Conservation (phyloP, 1,140 invertebrate species). For the Heliconius hewitsoni region DNA sequence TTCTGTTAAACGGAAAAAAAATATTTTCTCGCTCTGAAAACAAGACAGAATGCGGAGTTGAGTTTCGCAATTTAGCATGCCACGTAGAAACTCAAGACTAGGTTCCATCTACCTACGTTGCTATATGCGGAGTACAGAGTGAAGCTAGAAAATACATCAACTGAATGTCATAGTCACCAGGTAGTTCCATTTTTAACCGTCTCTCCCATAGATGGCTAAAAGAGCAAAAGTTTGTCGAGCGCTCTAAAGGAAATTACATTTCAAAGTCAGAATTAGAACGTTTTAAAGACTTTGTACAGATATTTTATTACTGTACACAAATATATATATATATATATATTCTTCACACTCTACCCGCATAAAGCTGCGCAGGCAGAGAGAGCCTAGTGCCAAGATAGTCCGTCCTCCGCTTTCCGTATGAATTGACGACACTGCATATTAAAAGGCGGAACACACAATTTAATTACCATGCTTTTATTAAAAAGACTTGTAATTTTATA, state of each 20-base stretch:
- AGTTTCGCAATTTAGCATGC: too few relatives aligned
- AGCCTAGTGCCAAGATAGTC: neutral
- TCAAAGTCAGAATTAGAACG: neutral
- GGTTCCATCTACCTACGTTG: too few relatives aligned
- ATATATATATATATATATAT: neutral
- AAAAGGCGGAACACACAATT: too few relatives aligned
- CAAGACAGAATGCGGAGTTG: too few relatives aligned
- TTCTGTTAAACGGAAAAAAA: too few relatives aligned
- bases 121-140: too few relatives aligned
- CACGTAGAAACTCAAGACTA: too few relatives aligned
- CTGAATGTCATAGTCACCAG: neutral
- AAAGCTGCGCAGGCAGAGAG: neutral
- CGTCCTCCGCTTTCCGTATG: neutral
- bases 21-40: too few relatives aligned
- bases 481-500: too few relatives aligned
- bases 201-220: neutral
- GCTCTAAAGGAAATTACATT: constrained; percentile 11
- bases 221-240: constrained; percentile 12
- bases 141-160: neutral
- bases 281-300: neutral
- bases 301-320: neutral
- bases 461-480: too few relatives aligned
- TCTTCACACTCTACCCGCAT: neutral
- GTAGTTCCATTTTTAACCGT: constrained; percentile 9
- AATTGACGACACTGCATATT: neutral